phyloP scores from a whole-genome alignment of 1,140 invertebrate genomes.

The Drosophila dunni region DNA sequence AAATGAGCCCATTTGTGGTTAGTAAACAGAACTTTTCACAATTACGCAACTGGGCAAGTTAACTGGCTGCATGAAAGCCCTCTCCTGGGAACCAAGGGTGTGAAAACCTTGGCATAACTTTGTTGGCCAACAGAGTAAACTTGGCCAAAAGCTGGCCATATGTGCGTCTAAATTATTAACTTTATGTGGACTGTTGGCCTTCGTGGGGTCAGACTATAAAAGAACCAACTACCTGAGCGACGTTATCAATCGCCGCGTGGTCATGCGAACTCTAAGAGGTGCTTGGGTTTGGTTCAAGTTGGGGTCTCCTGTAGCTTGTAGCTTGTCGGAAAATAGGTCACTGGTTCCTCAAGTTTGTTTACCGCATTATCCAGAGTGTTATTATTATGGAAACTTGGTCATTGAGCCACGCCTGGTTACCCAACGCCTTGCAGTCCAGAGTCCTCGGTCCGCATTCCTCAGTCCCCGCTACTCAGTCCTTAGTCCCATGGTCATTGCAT shows the following conservation, averaged over 20 bases:
- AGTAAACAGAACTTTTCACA: conserved; percentile 42
- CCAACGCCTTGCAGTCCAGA: conserved; percentile 18
- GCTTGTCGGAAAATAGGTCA: conserved; percentile 62
- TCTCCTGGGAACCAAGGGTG: conserved; percentile 30
- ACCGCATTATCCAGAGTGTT: conserved; percentile 54
- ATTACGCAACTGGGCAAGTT: not conserved
- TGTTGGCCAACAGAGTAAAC: not conserved
- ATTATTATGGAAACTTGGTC: conserved; percentile 64
- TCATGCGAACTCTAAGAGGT: conserved; percentile 57
- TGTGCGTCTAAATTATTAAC: conserved; percentile 71
- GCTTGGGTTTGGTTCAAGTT: not conserved
- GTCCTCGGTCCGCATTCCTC: not conserved
- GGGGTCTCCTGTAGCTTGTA: not conserved
- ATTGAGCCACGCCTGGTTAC: conserved; percentile 50
- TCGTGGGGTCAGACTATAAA: conserved; percentile 29
- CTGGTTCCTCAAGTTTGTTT: conserved; percentile 70
- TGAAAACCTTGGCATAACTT: conserved; percentile 23
- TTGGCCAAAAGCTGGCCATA: conserved; percentile 41
- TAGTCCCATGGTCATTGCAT: conserved; percentile 12
- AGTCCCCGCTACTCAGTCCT: not conserved
- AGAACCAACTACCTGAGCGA: conserved; percentile 18
- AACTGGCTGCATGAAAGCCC: conserved; percentile 13
- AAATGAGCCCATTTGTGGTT: conserved; percentile 47
- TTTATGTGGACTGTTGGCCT: conserved; percentile 49
- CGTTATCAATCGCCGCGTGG: conserved; percentile 58